phyloP scores from a whole-genome alignment of 2,113 vertebrate genomes.

The Takifugu flavidus region DNA sequence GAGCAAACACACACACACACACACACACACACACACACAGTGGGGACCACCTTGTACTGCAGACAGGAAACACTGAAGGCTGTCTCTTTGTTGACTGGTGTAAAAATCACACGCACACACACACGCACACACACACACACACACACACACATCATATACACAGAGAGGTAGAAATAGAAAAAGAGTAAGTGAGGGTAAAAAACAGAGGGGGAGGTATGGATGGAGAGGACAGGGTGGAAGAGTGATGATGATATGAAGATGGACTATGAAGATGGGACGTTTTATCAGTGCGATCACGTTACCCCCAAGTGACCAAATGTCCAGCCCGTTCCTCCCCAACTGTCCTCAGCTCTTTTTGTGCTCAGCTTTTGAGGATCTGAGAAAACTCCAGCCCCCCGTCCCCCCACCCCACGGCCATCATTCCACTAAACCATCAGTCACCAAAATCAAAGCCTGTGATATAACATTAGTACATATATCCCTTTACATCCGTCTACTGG shows the following conservation, averaged over 20 bases:
- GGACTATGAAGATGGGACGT: slow-evolving; percentile 3
- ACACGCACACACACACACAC: slow-evolving; percentile 4
- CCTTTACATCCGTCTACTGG: too few relatives aligned
- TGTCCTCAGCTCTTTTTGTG: slow-evolving; percentile 26
- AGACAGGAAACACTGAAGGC: slow-evolving; percentile 64
- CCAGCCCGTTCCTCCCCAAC: not conserved
- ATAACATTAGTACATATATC: not conserved
- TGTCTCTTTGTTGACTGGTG: slow-evolving; percentile 43
- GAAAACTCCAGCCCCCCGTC: slow-evolving; percentile 11
- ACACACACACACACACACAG: slow-evolving; percentile 34
- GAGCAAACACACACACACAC: slow-evolving; percentile 24
- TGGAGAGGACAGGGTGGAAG: not conserved
- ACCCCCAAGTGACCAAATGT: slow-evolving; percentile 17
- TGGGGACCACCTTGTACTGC: slow-evolving; percentile 48
- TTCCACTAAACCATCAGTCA: not conserved
- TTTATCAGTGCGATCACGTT: slow-evolving; percentile 57
- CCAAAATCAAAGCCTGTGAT: not conserved
- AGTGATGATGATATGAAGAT: not conserved
- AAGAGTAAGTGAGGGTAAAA: too few relatives aligned
- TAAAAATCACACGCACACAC: slow-evolving; percentile 26
- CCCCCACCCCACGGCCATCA: slow-evolving; percentile 16
- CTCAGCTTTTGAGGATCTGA: slow-evolving; percentile 23
- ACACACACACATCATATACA: slow-evolving; percentile 6
- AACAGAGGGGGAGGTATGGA: slow-evolving; percentile 25
- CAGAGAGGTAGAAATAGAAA: not conserved